Evolutionary conservation across 2,888 invertebrate species (phyloP), one percentile per base, ranked within the genome.

Genomic region (Tachystola acroxantha): DNA sequence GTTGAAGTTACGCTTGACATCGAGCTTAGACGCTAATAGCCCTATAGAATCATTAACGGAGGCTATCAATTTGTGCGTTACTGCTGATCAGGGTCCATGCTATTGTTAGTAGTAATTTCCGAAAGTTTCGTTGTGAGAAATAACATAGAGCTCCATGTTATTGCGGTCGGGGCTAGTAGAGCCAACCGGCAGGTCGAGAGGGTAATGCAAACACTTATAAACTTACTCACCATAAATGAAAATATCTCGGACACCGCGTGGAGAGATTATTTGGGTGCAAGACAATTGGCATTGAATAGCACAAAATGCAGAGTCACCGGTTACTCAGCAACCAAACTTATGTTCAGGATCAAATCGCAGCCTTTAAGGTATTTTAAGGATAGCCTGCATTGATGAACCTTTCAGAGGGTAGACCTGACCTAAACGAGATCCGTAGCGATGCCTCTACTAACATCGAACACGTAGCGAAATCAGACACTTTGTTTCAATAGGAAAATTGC

Each of bases 141-240:
- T n/a, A n/a, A n/a, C n/a, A n/a, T n/a, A n/a, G n/a, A n/a, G n/a
- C n/a, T n/a, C n/a, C n/a, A n/a, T 39, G 22, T 57, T 1, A 57
- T 57, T 13, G 50, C 58, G 3, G 50, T 51, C 9, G 58, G 57
- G 4, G 16, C 43, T 5, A 31, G 36, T 12, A 45, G 62, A 4
- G 58, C 54, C 7, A 62, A 63, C 33, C 56, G 51, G 7, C 54
- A 57, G 27, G 57, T 55, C 1, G 55, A 61, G 25, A 44, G 57
- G 0, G 37, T 52, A 0, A 54, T 58, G 50, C 42, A 43, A 9
- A 43, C 40, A 2, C 32, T 54, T 5, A 48, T 52, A 26, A 36
- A 36, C 2, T 55, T 56, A 56, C 29, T 58, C 0, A 58, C 56
- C 2, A 36, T 44, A 0, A 51, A 50, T 6, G 59, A 62, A 32